Evolutionary conservation across 2,113 vertebrate species (phyloP).

Genomic region (Bothrops jararaca): DNA sequence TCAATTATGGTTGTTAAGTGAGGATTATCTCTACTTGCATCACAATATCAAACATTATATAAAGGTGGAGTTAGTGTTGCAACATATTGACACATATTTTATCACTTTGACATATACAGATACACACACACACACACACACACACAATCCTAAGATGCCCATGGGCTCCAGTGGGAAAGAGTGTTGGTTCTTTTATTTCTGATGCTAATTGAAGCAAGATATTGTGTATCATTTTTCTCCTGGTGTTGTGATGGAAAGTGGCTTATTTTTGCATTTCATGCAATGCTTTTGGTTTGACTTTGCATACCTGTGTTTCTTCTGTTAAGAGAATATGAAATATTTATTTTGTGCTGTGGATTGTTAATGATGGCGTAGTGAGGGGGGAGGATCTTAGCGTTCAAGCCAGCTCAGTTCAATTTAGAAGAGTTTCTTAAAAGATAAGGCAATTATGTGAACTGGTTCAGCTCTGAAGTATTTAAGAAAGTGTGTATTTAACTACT

Average conservation of each 20-base stretch:
- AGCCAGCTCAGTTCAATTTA: neutral
- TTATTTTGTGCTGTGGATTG: neutral
- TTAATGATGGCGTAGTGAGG: neutral
- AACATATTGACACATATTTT: no score
- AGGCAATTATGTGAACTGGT: neutral
- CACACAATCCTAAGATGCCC: neutral
- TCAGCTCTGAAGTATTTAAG: neutral
- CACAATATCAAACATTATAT: no score
- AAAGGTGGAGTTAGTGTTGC: no score
- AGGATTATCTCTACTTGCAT: no score
- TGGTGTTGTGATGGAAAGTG: neutral
- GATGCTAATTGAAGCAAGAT: neutral
- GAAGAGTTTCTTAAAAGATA: neutral
- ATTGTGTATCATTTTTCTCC: neutral
- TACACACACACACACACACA: neutral
- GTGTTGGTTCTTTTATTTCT: neutral
- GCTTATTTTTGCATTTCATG: neutral
- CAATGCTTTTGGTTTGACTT: neutral
- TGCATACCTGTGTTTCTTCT: neutral
- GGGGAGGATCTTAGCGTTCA: neutral
- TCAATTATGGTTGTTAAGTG: no score
- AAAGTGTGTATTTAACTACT: neutral
- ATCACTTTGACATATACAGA: neutral
- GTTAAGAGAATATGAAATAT: neutral
- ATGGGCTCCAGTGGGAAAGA: neutral